Evolutionary conservation across 2,113 vertebrate species (phyloP).

Genomic region (Garra rufa): DNA sequence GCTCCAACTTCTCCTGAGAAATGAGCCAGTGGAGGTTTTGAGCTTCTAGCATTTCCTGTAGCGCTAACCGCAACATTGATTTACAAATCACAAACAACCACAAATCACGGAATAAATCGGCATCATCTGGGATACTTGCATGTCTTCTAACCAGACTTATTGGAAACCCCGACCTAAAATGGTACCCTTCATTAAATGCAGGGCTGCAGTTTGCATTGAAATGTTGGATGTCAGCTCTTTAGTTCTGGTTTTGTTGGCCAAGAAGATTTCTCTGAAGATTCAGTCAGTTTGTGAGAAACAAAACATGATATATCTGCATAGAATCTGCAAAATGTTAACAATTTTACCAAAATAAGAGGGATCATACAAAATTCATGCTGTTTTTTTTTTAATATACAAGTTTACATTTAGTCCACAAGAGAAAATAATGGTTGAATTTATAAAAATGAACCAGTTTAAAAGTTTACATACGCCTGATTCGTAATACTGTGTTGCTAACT

Average conservation of each 20-base stretch:
- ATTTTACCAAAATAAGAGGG: no score
- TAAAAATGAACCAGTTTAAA: no score
- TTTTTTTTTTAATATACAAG: no score
- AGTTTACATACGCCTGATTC: no score
- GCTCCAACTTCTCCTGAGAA: not conserved
- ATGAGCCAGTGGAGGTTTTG: conserved; percentile 33
- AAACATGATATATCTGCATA: no score
- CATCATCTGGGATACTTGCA: conserved; percentile 19
- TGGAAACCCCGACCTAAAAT: conserved; percentile 45
- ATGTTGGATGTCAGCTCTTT: conserved; percentile 8
- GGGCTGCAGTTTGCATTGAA: conserved; percentile 25
- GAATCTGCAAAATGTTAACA: no score
- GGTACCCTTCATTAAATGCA: conserved; percentile 40
- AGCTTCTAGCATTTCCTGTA: conserved; percentile 35
- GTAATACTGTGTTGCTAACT: no score
- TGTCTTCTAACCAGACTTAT: conserved; percentile 27
- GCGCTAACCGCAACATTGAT: conserved; percentile 27
- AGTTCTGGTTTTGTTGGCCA: conserved; percentile 29
- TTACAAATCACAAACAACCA: conserved; percentile 46
- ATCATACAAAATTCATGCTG: no score
- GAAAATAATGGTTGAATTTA: no score
- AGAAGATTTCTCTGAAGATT: not conserved
- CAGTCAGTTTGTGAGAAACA: conserved; percentile 3
- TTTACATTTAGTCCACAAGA: no score
- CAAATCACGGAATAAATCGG: conserved; percentile 43